Conservation (phyloP, 2,888 invertebrate species). For the Hybos culiciformis region DNA sequence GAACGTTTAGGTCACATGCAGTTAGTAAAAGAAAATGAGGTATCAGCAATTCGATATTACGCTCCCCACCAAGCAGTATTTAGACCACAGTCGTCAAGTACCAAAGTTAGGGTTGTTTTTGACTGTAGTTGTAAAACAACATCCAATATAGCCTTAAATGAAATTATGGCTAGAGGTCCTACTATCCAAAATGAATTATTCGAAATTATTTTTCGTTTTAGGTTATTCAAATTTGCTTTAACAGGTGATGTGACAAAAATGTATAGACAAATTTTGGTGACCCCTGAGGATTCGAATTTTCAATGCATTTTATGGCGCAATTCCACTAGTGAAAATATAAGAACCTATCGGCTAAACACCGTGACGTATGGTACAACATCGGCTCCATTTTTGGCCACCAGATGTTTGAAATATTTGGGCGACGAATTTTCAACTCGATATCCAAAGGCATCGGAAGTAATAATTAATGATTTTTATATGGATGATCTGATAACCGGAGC, state of each 20-base stretch:
- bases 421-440: conserved; percentile 15
- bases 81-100: too few species aligned
- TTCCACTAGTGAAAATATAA: neutral
- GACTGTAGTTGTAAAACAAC: too few species aligned
- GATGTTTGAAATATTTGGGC: conserved; percentile 11
- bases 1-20: neutral
- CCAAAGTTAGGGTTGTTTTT: too few species aligned
- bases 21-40: neutral
- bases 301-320: conserved; percentile 6
- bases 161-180: neutral
- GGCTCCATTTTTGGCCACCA: conserved; percentile 11
- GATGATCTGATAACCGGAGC: conserved; percentile 15
- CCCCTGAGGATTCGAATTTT: conserved; percentile 1
- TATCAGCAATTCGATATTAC: too few species aligned
- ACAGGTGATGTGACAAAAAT: conserved; percentile 11
- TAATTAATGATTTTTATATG: conserved; percentile 16
- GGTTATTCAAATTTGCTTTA: conserved; percentile 11
- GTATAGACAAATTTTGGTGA: conserved; percentile 4
- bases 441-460: conserved; percentile 13
- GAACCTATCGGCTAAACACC: conserved; percentile 8
- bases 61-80: too few species aligned
- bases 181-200: conserved; percentile 5
- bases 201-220: neutral
- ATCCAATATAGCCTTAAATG: too few species aligned
- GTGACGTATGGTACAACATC: conserved; percentile 13